phyloP scores from a whole-genome alignment of 2,888 invertebrate genomes.

The Atrina japonica region DNA sequence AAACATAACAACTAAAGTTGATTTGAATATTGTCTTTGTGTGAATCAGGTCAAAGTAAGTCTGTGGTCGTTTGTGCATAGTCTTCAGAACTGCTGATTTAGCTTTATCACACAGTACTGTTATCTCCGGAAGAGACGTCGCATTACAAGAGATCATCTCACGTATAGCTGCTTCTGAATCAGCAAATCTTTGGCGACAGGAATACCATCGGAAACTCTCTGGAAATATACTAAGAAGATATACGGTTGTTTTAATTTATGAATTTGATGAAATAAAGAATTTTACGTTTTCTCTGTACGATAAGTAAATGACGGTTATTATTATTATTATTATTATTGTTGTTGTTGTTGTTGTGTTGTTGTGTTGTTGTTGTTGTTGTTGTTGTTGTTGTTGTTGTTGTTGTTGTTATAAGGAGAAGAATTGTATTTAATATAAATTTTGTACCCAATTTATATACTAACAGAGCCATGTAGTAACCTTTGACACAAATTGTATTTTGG shows the following conservation, averaged over 20 bases:
- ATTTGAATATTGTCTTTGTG: constrained; percentile 57
- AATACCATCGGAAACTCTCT: constrained; percentile 72
- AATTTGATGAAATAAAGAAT: too few relatives aligned
- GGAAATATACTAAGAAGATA: constrained; percentile 60
- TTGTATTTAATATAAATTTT: too few relatives aligned
- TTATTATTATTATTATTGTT: too few relatives aligned
- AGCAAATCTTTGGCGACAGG: constrained; percentile 65
- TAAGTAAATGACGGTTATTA: too few relatives aligned
- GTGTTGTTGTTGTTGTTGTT: too few relatives aligned
- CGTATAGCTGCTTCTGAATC: constrained; percentile 64
- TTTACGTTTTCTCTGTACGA: too few relatives aligned
- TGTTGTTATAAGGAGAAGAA: too few relatives aligned
- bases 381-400: too few relatives aligned
- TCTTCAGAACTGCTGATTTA: constrained; percentile 62
- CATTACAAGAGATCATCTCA: constrained; percentile 70
- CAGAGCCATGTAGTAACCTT: too few relatives aligned
- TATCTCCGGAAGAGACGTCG: constrained; percentile 63
- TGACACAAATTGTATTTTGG: too few relatives aligned
- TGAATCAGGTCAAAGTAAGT: constrained; percentile 67
- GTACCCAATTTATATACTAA: too few relatives aligned
- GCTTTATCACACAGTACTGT: constrained; percentile 66
- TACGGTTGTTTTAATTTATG: background rate
- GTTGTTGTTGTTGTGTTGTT: too few relatives aligned
- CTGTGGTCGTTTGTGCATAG: constrained; percentile 68
- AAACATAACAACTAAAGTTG: constrained; percentile 62